phyloP scores from a whole-genome alignment of 2,797 vertebrate genomes.

The Propithecus deckenii region DNA sequence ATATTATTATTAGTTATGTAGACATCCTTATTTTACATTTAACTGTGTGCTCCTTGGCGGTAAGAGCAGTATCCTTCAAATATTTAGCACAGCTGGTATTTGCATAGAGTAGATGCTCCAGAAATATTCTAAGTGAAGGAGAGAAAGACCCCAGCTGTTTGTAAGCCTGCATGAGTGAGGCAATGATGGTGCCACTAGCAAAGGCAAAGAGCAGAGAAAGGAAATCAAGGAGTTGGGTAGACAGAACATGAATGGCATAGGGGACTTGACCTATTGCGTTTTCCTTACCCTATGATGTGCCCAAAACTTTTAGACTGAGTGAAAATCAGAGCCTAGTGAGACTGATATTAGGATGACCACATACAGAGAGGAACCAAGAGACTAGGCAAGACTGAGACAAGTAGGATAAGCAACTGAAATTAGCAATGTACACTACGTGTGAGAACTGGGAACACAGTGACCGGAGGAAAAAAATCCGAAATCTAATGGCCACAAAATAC shows the following conservation, averaged over 20 bases:
- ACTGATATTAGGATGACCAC: not conserved
- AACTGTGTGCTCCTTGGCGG: not conserved
- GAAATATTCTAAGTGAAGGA: slow-evolving; percentile 12
- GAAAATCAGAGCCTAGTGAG: not conserved
- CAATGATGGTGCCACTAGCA: not conserved
- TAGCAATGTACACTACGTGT: not conserved
- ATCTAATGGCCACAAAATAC: not conserved
- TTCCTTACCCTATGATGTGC: not conserved
- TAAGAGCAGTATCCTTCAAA: not conserved
- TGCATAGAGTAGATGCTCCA: not conserved
- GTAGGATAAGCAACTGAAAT: not conserved
- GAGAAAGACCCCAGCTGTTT: not conserved
- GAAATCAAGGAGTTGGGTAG: not conserved
- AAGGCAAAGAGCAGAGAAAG: not conserved
- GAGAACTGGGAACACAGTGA: not conserved
- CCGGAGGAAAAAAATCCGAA: not conserved
- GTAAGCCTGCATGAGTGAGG: not conserved
- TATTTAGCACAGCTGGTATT: not conserved
- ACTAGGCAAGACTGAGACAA: not conserved
- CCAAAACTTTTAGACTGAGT: not conserved
- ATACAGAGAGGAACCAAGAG: not conserved
- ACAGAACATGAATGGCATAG: not conserved
- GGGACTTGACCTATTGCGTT: not conserved
- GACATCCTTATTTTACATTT: not conserved
- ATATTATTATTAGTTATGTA: not conserved